These are phyloP conservation scores for Ploceus nigricollis DNA, from an alignment of 2,113 vertebrate genomes.

Conservation along the genomic window DNA sequence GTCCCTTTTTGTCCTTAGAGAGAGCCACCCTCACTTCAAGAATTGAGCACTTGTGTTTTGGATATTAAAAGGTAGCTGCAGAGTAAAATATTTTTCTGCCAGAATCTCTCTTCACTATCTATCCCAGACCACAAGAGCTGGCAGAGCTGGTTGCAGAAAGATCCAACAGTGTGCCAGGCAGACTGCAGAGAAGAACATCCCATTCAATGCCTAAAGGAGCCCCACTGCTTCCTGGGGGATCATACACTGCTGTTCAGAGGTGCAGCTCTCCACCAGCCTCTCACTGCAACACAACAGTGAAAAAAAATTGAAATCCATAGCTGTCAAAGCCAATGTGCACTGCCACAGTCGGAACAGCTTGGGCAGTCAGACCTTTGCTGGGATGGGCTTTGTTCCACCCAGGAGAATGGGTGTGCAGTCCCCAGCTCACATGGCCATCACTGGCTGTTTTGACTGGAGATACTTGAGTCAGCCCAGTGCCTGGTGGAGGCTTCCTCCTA, in stretches of 20 bases:
- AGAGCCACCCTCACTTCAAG: not conserved
- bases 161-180: not conserved
- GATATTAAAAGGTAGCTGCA: not conserved
- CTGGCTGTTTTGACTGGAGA: not conserved
- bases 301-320: not conserved
- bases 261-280: not conserved
- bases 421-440: not conserved
- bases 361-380: not conserved
- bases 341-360: not conserved
- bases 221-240: not conserved
- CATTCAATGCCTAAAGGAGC: not conserved
- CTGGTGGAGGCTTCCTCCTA: not conserved
- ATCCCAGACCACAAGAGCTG: not conserved
- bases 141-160: not conserved
- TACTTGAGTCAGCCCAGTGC: not conserved
- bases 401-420: not conserved
- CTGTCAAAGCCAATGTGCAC: not conserved
- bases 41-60: not conserved
- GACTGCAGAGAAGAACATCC: not conserved
- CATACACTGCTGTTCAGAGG: not conserved
- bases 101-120: not conserved
- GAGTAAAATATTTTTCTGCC: not conserved
- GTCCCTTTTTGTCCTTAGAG: not conserved
- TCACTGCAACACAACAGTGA: not conserved
- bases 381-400: not conserved